Conservation (phyloP, 2,888 invertebrate species). For the Hermaeophaga mercurialis region DNA sequence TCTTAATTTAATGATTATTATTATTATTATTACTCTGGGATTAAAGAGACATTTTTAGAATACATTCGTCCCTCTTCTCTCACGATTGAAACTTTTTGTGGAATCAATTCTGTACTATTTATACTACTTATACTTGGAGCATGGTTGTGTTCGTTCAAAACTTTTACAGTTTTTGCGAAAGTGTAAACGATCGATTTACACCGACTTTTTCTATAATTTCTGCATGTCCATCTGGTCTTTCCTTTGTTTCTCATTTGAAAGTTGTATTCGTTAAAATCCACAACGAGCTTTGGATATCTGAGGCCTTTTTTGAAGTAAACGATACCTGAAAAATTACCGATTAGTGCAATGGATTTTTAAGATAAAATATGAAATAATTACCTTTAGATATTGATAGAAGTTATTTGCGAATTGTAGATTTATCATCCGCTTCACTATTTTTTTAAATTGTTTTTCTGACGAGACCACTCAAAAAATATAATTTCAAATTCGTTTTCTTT, state of each 20-base stretch:
- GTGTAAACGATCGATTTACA: conserved; percentile 31
- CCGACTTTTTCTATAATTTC: conserved; percentile 30
- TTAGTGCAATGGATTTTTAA: too few species aligned
- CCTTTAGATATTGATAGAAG: too few species aligned
- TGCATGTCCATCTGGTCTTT: conserved; percentile 39
- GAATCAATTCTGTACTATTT: conserved; percentile 16
- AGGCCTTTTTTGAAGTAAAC: conserved; percentile 30
- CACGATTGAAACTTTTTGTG: conserved; percentile 28
- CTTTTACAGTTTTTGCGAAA: conserved; percentile 25
- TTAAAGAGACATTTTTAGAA: too few species aligned
- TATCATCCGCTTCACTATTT: too few species aligned
- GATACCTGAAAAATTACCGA: conserved; percentile 12
- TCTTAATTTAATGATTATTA: too few species aligned
- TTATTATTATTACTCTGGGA: too few species aligned
- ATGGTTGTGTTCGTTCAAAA: conserved; percentile 28
- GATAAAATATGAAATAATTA: too few species aligned
- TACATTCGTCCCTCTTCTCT: conserved; percentile 17
- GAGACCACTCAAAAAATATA: too few species aligned
- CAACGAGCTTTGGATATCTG: conserved; percentile 42
- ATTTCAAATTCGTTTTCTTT: too few species aligned
- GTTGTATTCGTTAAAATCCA: conserved; percentile 39
- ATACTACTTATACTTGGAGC: conserved; percentile 3
- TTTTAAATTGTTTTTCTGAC: too few species aligned
- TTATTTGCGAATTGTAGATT: too few species aligned
- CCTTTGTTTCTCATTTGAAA: conserved; percentile 33